Evolutionary conservation across 2,888 invertebrate genomes (phyloP), one percentile per base, ranked within the genome.

Genomic region (Acanthosepion pharaonis): DNA sequence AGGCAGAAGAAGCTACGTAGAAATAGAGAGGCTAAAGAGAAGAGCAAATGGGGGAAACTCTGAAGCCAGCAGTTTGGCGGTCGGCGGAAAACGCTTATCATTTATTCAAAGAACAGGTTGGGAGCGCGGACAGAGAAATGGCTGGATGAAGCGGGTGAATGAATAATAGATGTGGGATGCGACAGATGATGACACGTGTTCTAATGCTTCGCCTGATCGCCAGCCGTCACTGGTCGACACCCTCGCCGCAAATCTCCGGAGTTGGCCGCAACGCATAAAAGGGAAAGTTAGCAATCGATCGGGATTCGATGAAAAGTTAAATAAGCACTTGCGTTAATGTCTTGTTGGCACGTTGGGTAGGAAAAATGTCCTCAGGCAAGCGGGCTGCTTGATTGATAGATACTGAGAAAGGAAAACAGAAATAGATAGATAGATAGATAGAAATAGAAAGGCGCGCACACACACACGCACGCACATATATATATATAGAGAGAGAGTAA

Each of bases 261-360:
- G 78, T 78, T 78, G n/a, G 78, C 78, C n/a, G 11, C 78, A n/a
- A 18, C 78, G 78, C n/a, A 78, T 15, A 78, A 78, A 28, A n/a
- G n/a, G 78, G 78, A 78, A 78, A n/a, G 78, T 78, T 78, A 33
- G n/a, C 1, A n/a, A 78, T 78, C 78, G 78, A 78, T 78, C 33
- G 78, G n/a, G n/a, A n/a, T 78, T 33, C n/a, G 78, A 78, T 78
- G 78, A 78, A 78, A 78, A 78, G 78, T 78, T 78, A 78, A 78
- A 78, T 78, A 78, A 78, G 78, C 78, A 78, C 33, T n/a, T 33
- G n/a, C 33, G 15, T 78, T 33, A 78, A 78, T 78, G 78, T 78
- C 28, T 78, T 78, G 78, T 78, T 78, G n/a, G n/a, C 78, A 78
- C 78, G 78, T 33, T 78, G 15, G n/a, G n/a, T 3, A n/a, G n/a